Base-by-base conservation (phyloP, 2,113 vertebrate genomes). In the Boulengerochromis microlepis region DNA sequence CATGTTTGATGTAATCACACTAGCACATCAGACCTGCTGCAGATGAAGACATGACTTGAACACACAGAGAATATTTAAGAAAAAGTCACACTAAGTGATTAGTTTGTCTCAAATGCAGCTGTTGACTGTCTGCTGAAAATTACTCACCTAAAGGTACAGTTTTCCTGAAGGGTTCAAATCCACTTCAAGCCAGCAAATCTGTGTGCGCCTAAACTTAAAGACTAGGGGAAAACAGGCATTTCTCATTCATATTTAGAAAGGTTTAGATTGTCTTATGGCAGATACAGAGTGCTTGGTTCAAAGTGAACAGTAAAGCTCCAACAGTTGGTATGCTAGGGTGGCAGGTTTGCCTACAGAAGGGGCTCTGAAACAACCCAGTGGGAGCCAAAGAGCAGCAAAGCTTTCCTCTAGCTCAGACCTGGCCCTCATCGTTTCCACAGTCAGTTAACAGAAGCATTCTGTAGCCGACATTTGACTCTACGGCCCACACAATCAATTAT, bases 331-430 rank as follows among this genome's bases (percentile, higher is more conserved):
- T 71, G 87, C 50, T 87, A 87, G 80, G n/a, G 92, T 76, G 90
- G 92, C 94, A 96, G 95, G 94, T 95, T 95, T 94, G 31, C 82
- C 86, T 96, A 92, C 95, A 96, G 94, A 95, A 93, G 95, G 95
- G 91, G 92, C 94, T 95, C 95, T 89, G 86, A 80, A 80, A 93
- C 90, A 92, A 90, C 86, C 86, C 89, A 90, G 89, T 90, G 87
- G 95, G 94, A 94, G 93, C 88, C 87, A 82, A 89, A 85, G 89
- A 22, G 22, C 38, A 83, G 86, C 87, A 66, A 82, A 83, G 91
- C 71, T 69, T 84, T 84, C 69, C 87, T 87, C 91, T 90, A 93
- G 88, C 86, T 92, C 78, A 86, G 74, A 88, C 74, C 84, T 80
- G 86, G 90, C 92, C 81, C 88, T 89, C 89, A 92, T 89, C 82